These are phyloP conservation scores for Opisthograptis luteolata DNA, from an alignment of 2,888 invertebrate genomes.

Conservation along the genomic window DNA sequence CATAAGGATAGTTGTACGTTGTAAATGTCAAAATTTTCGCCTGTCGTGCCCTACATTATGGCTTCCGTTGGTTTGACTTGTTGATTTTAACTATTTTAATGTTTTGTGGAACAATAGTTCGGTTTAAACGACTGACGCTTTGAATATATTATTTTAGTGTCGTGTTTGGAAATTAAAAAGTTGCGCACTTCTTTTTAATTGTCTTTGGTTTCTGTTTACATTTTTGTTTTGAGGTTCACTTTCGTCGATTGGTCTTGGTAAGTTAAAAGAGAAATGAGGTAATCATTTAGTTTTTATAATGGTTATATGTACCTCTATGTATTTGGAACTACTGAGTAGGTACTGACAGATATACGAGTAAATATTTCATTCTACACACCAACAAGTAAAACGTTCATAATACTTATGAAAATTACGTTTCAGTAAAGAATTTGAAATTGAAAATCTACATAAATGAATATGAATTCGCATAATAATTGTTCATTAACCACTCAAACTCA, in stretches of 20 bases:
- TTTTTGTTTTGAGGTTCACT: too few species aligned
- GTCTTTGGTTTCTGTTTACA: too few species aligned
- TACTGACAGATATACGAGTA: too few species aligned
- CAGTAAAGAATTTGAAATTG: neutral
- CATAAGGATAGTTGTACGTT: conserved; percentile 46
- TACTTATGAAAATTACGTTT: neutral
- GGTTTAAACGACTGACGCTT: conserved; percentile 18
- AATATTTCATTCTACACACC: too few species aligned
- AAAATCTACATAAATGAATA: conserved; percentile 6
- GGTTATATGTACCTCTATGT: too few species aligned
- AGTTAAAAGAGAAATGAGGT: too few species aligned
- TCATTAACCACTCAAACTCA: conserved; percentile 40
- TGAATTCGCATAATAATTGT: conserved; percentile 37
- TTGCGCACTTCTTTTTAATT: neutral
- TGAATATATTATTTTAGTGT: conserved; percentile 8
- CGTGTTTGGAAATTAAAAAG: conserved; percentile 1
- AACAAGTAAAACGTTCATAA: too few species aligned
- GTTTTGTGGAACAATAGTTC: conserved; percentile 45
- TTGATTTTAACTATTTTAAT: conserved; percentile 73
- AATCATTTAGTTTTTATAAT: too few species aligned
- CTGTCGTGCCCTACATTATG: conserved; percentile 70
- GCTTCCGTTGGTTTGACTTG: conserved; percentile 71
- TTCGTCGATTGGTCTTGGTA: too few species aligned
- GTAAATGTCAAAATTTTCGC: conserved; percentile 67
- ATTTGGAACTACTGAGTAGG: too few species aligned